Base-by-base conservation (phyloP, 2,797 vertebrate species). In the Darevskia nairensis region DNA sequence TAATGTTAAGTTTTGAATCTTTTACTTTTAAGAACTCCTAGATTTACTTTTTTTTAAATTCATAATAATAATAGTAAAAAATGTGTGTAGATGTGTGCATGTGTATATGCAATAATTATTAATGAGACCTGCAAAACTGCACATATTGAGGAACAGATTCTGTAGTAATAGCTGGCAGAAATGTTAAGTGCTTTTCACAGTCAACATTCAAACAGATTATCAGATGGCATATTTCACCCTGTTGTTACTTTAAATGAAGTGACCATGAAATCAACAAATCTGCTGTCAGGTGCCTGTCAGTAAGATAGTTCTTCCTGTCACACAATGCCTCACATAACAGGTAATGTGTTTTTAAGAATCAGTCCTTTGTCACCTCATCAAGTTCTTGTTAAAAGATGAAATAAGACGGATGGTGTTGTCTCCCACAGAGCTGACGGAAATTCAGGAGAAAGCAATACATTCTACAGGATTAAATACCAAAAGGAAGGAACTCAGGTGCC, bases 181-280 rank as follows among this genome's bases (percentile, higher is more conserved):
- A 97, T 96, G 97, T 96, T 97, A 97, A 96, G 96, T 97, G 96
- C 96, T 97, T 97, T 96, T 97, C 97, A 97, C 97, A 97, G 97
- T 97, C 96, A 97, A 97, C 97, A 97, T 97, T 97, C 96, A 96
- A 97, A 97, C 97, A 97, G 97, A 97, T 97, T 97, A 97, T 97
- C 97, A 97, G 97, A 97, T 97, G 97, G 97, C 96, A 96, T 97
- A 96, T 97, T 97, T 97, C 97, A 97, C 97, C 97, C 96, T 97
- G 97, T 97, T 97, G 97, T 97, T 97, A 97, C 97, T 97, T 97
- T 97, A 97, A 97, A 97, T 97, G 97, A 97, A 97, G 96, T 97
- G 97, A 97, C 97, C 97, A 97, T 97, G 97, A 97, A 97, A 97
- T 97, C 97, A 97, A 97, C 97, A 97, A 97, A 97, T 97, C 97